A percentile compares a stretch with the other conserved stretches of the same genome.
Conservation (phyloP, 2,888 invertebrate species). For the Ametastegia equiseti region DNA sequence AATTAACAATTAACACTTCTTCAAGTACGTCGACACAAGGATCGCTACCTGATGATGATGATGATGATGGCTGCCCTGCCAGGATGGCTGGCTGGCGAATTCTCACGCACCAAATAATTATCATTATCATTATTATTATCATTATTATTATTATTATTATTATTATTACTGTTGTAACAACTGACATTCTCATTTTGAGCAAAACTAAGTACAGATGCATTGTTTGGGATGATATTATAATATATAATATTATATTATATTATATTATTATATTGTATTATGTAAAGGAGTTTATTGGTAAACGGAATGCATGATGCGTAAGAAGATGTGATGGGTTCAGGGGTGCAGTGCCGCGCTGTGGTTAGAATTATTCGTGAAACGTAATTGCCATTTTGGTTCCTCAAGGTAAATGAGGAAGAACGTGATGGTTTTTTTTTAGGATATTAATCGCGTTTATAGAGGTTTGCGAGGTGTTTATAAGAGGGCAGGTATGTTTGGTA, state of each 20-base stretch:
- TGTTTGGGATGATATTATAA: conserved; percentile 28
- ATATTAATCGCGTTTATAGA: too few relatives aligned
- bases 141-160: background rate
- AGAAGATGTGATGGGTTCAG: background rate
- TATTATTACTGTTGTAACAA: conserved; percentile 8
- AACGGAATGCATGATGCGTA: conserved; percentile 20
- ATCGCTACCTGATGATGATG: conserved; percentile 17
- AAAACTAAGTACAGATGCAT: conserved; percentile 17
- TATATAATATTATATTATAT: conserved; percentile 23
- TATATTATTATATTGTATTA: conserved; percentile 28
- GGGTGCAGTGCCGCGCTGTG: conserved; percentile 13
- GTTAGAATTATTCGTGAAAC: background rate
- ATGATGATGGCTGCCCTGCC: conserved; percentile 24
- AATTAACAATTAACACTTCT: background rate
- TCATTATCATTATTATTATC: background rate
- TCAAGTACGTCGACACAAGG: background rate
- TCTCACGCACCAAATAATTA: conserved; percentile 26
- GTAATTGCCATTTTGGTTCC: background rate
- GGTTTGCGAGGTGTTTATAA: too few relatives aligned
- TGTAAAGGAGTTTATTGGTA: background rate
- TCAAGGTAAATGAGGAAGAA: background rate
- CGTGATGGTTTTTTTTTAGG: too few relatives aligned
- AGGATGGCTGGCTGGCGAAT: conserved; percentile 25
- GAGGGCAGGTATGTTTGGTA: too few relatives aligned
- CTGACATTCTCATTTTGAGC: conserved; percentile 6